Percentiles rank a stretch among this genome's conserved stretches.
phyloP scores from a whole-genome alignment of 1,140 invertebrate species.

The Drosophila carrolli region DNA sequence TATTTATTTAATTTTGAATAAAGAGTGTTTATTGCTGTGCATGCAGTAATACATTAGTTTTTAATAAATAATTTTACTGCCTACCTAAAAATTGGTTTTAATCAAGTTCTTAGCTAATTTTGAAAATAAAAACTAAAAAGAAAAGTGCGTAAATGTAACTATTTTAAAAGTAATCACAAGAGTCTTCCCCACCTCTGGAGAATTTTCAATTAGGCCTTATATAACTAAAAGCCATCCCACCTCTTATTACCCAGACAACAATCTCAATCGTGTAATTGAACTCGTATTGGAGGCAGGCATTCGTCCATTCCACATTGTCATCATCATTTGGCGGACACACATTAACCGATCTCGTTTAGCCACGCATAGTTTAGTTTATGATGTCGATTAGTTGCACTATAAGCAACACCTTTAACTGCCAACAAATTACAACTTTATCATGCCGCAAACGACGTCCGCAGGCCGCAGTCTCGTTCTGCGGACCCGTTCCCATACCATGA shows the following conservation, averaged over 20 bases:
- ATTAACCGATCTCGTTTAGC: conserved; percentile 73
- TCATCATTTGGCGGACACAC: conserved; percentile 73
- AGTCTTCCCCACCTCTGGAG: too few relatives aligned
- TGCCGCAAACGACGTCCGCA: conserved; percentile 65
- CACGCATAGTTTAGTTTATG: conserved; percentile 79
- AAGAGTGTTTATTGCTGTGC: too few relatives aligned
- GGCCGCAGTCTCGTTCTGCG: conserved; percentile 14
- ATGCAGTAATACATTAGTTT: too few relatives aligned
- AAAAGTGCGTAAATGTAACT: not conserved
- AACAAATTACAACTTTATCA: conserved; percentile 83
- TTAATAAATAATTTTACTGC: too few relatives aligned
- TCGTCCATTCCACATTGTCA: conserved; percentile 39
- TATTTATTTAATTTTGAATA: too few relatives aligned
- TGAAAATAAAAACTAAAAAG: not conserved
- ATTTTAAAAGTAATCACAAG: not conserved
- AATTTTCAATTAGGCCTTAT: conserved; percentile 26
- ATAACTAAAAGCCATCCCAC: conserved; percentile 18
- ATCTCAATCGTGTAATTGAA: conserved; percentile 44
- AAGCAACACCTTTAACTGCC: conserved; percentile 82
- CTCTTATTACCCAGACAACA: conserved; percentile 4
- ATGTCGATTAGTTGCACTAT: conserved; percentile 81
- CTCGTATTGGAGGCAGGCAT: conserved; percentile 31
- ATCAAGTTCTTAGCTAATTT: not conserved
- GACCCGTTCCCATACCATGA: conserved; percentile 42
- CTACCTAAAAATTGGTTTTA: too few relatives aligned